Evolutionary conservation across 2,113 vertebrate species (phyloP).

Genomic region (Dendropsophus ebraccatus): DNA sequence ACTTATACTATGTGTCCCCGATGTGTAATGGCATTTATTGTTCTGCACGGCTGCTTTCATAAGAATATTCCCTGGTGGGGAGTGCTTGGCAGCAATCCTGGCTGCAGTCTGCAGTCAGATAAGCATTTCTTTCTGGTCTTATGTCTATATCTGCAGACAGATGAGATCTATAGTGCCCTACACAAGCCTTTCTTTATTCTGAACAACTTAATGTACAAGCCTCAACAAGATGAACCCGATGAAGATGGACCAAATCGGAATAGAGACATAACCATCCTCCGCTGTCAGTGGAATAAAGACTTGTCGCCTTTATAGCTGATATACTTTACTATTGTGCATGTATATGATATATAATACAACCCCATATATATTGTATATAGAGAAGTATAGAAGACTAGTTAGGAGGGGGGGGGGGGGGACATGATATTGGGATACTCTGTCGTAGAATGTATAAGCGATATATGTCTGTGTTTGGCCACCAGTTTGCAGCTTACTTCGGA

Average conservation of each 20-base stretch:
- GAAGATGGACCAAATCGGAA: background rate
- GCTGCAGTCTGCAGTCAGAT: background rate
- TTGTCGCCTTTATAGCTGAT: no score
- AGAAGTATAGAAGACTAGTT: no score
- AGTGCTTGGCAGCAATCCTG: slow-evolving; percentile 2
- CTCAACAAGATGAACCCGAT: background rate
- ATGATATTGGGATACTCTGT: no score
- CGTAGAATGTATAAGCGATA: no score
- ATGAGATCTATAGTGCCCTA: background rate
- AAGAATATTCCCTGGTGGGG: slow-evolving; percentile 1
- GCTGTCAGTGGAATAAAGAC: no score
- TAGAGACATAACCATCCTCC: background rate
- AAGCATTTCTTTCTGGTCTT: background rate
- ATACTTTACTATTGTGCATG: no score
- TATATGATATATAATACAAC: no score
- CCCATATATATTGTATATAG: no score
- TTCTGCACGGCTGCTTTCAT: background rate
- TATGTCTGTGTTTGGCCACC: no score
- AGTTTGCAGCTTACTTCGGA: no score
- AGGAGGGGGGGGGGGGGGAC: no score
- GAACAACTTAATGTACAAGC: background rate
- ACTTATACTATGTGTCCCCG: background rate
- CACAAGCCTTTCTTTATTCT: background rate
- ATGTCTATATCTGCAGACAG: background rate
- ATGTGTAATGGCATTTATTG: slow-evolving; percentile 7